phyloP scores from a whole-genome alignment of 2,888 invertebrate species.

The Laspeyria flexula region DNA sequence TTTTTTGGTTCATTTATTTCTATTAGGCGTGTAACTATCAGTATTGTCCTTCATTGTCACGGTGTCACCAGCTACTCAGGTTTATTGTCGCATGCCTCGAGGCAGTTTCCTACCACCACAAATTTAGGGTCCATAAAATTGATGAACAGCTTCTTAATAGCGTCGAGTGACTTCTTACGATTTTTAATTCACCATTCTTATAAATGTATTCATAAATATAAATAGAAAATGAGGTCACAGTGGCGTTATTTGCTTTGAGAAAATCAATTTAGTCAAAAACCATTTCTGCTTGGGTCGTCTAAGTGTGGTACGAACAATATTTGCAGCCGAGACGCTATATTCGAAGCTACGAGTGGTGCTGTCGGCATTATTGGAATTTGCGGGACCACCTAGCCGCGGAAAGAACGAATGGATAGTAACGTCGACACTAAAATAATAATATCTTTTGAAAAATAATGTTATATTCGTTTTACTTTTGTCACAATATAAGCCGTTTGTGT shows the following conservation, averaged over 20 bases:
- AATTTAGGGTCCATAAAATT: conserved; percentile 83
- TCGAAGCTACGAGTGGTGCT: conserved; percentile 58
- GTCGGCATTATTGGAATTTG: conserved; percentile 70
- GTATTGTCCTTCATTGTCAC: conserved; percentile 69
- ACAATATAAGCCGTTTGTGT: conserved; percentile 16
- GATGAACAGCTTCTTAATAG: conserved; percentile 80
- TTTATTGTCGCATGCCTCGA: conserved; percentile 77
- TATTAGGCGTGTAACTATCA: conserved; percentile 57
- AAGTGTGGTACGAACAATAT: conserved; percentile 69
- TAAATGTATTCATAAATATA: conserved; percentile 36
- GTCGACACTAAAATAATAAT: conserved; percentile 38
- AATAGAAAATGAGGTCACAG: conserved; percentile 41
- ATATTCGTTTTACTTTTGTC: conserved; percentile 16
- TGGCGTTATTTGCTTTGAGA: conserved; percentile 42
- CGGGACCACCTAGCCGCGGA: conserved; percentile 44
- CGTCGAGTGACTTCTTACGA: conserved; percentile 57
- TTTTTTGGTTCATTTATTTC: conserved; percentile 47
- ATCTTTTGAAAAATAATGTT: conserved; percentile 11
- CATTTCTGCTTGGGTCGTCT: conserved; percentile 61
- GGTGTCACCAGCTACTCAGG: conserved; percentile 70
- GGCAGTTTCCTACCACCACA: conserved; percentile 76
- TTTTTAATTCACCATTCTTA: conserved; percentile 51
- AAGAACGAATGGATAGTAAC: conserved; percentile 39
- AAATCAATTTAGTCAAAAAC: conserved; percentile 68
- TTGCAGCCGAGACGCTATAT: conserved; percentile 66